A percentile compares a stretch with the other conserved stretches of the same genome.
Evolutionary conservation across 2,113 vertebrate genomes (phyloP).

Genomic region (Nicator chloris): DNA sequence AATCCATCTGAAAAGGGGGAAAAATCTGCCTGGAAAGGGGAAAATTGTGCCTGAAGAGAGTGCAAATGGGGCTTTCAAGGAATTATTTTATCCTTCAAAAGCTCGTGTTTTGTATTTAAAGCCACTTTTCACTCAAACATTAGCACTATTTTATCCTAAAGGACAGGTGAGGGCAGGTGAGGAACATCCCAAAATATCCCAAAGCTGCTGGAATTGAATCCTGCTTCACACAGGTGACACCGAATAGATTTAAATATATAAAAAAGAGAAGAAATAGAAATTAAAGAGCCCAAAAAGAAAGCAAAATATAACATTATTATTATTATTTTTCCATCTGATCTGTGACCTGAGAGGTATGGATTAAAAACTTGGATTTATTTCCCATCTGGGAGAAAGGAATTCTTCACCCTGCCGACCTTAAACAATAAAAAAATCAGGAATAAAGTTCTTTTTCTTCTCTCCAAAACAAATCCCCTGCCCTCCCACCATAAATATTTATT

Average conservation of each 20-base stretch:
- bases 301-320: neutral
- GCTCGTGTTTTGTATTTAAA: neutral
- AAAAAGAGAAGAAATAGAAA: neutral
- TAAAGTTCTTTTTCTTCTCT: neutral
- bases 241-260: neutral
- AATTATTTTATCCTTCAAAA: neutral
- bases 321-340: neutral
- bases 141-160: neutral
- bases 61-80: neutral
- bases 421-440: neutral
- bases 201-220: neutral
- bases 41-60: neutral
- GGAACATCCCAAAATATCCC: neutral
- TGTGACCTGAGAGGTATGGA: neutral
- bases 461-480: neutral
- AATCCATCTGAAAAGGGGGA: neutral
- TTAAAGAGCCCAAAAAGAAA: neutral
- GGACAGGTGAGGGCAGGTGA: neutral
- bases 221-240: neutral
- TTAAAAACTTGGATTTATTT: neutral
- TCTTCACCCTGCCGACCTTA: neutral
- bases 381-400: neutral
- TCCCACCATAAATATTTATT: neutral
- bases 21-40: neutral
- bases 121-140: neutral